Percentiles rank a stretch among this genome's conserved stretches.
Conservation (phyloP, 2,888 invertebrate genomes). For the Theretra japonica region DNA sequence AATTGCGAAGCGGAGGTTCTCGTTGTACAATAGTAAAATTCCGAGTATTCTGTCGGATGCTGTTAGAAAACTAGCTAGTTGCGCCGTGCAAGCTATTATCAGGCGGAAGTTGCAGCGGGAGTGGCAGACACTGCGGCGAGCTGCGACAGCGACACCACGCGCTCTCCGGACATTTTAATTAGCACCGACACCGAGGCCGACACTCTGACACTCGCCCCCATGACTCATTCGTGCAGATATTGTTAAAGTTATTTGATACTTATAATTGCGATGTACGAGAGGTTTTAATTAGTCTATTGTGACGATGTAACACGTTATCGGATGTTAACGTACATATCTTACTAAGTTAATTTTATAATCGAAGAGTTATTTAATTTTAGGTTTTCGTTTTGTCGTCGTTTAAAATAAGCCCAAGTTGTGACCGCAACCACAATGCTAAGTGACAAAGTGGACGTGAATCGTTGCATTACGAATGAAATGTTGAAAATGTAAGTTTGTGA, state of each 20-base stretch:
- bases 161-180: slow-evolving; percentile 52
- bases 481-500: slow-evolving; percentile 56
- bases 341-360: too few species aligned
- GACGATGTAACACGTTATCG: too few species aligned
- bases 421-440: not conserved
- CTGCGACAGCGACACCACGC: slow-evolving; percentile 38
- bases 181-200: slow-evolving; percentile 34
- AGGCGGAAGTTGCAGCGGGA: slow-evolving; percentile 43
- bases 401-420: not conserved
- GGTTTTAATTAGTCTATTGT: too few species aligned
- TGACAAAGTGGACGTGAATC: not conserved
- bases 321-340: too few species aligned
- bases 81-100: slow-evolving; percentile 38
- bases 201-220: not conserved
- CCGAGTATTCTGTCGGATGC: slow-evolving; percentile 16
- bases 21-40: slow-evolving; percentile 11
- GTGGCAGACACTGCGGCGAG: slow-evolving; percentile 48
- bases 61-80: slow-evolving; percentile 33
- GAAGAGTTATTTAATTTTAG: not conserved
- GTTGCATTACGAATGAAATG: slow-evolving; percentile 39
- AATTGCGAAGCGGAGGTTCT: not conserved
- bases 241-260: not conserved
- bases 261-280: not conserved
- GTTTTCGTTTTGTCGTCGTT: not conserved
- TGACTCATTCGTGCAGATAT: not conserved